These are phyloP conservation scores for Aleiodes alternator DNA, from an alignment of 2,888 invertebrate species.

Conservation along the genomic window DNA sequence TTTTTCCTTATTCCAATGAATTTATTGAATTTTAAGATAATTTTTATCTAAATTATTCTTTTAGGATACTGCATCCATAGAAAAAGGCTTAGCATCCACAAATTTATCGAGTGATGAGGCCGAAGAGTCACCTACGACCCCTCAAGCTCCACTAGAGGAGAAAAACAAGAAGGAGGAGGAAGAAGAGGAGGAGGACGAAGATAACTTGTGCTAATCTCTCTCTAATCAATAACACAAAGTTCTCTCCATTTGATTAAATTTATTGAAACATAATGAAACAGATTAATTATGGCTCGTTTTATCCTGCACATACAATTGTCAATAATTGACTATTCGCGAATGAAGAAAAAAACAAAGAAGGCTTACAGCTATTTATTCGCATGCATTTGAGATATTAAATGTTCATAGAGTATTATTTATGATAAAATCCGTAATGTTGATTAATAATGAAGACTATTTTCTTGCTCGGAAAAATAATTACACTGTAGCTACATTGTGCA, in stretches of 20 bases:
- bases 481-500: slow-evolving; percentile 22
- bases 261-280: slow-evolving; percentile 10
- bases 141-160: slow-evolving; percentile 30
- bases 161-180: slow-evolving; percentile 33
- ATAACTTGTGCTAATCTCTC: slow-evolving; percentile 51
- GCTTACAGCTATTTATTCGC: slow-evolving; percentile 36
- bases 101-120: slow-evolving; percentile 20
- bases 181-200: slow-evolving; percentile 51
- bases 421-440: neutral
- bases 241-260: slow-evolving; percentile 10
- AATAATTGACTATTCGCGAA: slow-evolving; percentile 3
- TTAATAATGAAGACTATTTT: slow-evolving; percentile 24
- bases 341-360: neutral
- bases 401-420: slow-evolving; percentile 23
- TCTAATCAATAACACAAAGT: neutral
- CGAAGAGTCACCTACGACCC: slow-evolving; percentile 17
- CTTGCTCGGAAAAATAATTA: slow-evolving; percentile 3
- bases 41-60: slow-evolving; percentile 10
- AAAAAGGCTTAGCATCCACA: slow-evolving; percentile 24
- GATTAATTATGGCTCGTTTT: slow-evolving; percentile 29
- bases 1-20: neutral
- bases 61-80: slow-evolving; percentile 43
- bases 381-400: slow-evolving; percentile 34
- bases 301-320: slow-evolving; percentile 22
- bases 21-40: neutral